Evolutionary conservation across 2,888 invertebrate genomes (phyloP).

Genomic region (Harpagoxenus sublaevis): DNA sequence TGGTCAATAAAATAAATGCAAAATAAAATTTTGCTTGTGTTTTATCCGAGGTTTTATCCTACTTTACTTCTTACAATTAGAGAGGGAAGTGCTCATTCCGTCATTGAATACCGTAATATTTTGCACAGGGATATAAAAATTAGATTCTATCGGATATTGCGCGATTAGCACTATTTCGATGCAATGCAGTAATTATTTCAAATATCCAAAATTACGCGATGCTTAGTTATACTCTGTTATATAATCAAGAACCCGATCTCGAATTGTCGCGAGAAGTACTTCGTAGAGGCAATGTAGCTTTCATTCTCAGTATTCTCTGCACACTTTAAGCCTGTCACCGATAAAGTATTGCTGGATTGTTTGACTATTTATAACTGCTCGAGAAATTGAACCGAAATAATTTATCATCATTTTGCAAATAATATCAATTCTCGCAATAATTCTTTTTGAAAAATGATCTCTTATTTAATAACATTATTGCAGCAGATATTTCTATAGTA

Average conservation of each 20-base stretch:
- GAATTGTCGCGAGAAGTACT: constrained; percentile 14
- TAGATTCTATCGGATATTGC: neutral
- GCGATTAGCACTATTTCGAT: neutral
- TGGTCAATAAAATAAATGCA: constrained; percentile 11
- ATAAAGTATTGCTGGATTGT: constrained; percentile 20
- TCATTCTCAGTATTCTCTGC: neutral
- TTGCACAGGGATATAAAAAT: neutral
- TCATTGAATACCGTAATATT: neutral
- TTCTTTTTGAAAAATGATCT: neutral
- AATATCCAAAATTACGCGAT: neutral
- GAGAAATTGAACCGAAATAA: constrained; percentile 21
- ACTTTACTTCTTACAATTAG: neutral
- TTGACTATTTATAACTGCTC: neutral
- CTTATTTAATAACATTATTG: constrained; percentile 5
- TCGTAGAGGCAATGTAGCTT: neutral
- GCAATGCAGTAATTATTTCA: neutral
- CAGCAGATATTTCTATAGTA: neutral
- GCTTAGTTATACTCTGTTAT: neutral
- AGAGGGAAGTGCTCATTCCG: neutral
- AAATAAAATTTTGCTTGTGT: neutral
- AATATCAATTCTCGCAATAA: neutral
- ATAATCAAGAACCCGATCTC: constrained; percentile 1
- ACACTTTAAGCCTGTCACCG: neutral
- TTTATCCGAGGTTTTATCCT: neutral
- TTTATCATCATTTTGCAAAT: neutral